Evolutionary conservation across 2,113 vertebrate species (phyloP).

Genomic region (Anseranas semipalmata): DNA sequence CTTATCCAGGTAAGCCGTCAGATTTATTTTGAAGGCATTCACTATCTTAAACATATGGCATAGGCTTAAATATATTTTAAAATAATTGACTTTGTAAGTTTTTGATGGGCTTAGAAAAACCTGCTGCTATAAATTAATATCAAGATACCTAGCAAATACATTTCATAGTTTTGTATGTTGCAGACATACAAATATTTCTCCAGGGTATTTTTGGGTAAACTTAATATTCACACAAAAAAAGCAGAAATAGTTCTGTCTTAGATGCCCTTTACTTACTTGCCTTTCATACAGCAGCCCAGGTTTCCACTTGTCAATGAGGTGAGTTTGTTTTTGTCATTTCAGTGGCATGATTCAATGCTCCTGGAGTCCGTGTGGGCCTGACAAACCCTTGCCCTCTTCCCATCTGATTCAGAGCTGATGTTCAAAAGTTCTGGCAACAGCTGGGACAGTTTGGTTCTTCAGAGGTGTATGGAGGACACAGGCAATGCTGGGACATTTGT

Average conservation of each 20-base stretch:
- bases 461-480: background rate
- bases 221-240: background rate
- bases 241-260: background rate
- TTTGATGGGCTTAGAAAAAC: background rate
- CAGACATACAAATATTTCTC: background rate
- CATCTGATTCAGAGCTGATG: background rate
- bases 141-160: background rate
- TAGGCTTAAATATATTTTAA: background rate
- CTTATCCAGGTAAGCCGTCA: background rate
- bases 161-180: background rate
- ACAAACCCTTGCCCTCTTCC: background rate
- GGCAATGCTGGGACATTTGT: background rate
- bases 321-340: background rate
- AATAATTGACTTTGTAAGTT: background rate
- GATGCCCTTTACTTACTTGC: background rate
- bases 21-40: background rate
- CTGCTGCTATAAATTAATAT: background rate
- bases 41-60: background rate
- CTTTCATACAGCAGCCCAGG: background rate
- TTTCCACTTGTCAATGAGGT: background rate
- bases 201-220: background rate
- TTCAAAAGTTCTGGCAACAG: background rate
- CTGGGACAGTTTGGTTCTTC: background rate
- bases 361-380: background rate
- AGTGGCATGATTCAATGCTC: background rate